phyloP scores from a whole-genome alignment of 2,797 vertebrate genomes.

The Vipera latastei region DNA sequence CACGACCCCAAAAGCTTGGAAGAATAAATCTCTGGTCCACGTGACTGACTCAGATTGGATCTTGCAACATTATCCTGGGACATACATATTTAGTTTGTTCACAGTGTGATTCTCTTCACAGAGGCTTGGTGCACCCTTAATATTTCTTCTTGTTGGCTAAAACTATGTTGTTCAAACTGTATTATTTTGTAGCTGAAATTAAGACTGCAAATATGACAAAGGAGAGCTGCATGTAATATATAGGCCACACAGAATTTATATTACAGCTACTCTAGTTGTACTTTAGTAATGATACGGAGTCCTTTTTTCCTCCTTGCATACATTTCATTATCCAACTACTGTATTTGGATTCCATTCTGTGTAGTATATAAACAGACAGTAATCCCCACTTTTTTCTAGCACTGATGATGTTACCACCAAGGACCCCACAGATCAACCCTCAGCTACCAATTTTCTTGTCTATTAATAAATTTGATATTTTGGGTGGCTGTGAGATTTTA shows the following conservation, averaged over 20 bases:
- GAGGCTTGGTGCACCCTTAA: neutral
- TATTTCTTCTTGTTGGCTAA: neutral
- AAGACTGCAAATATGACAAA: neutral
- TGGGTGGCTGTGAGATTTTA: neutral
- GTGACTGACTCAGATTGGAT: too few relatives aligned
- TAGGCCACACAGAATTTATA: neutral
- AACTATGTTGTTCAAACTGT: too few relatives aligned
- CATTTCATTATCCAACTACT: too few relatives aligned
- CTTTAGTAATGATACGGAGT: neutral
- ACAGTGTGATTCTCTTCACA: neutral
- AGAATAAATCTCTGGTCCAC: too few relatives aligned
- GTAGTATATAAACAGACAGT: neutral
- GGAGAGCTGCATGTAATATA: neutral
- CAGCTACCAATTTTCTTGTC: neutral
- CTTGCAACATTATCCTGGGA: too few relatives aligned
- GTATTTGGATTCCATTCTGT: too few relatives aligned
- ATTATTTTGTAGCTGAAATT: neutral
- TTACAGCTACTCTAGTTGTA: neutral
- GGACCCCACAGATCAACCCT: neutral
- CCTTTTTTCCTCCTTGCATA: too few relatives aligned
- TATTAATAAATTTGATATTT: too few relatives aligned
- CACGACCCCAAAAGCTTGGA: too few relatives aligned
- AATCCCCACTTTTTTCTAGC: too few relatives aligned
- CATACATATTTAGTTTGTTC: too few relatives aligned
- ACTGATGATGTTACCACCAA: neutral